Evolutionary conservation across 2,113 vertebrate genomes (phyloP).

Genomic region (Australoheros scitulus): DNA sequence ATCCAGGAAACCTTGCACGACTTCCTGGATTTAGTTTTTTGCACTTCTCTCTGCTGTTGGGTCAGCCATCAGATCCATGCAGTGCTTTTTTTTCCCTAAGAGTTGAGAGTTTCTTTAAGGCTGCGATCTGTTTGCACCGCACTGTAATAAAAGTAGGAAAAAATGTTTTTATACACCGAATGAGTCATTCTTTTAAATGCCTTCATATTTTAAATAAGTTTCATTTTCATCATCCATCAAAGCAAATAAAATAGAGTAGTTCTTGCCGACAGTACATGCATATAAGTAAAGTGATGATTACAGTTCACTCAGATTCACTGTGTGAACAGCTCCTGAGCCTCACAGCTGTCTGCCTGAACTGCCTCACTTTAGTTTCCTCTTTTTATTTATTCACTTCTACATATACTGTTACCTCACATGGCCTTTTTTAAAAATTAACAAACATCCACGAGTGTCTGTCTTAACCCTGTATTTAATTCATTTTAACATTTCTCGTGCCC

Average conservation of each 20-base stretch:
- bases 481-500: not conserved
- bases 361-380: not conserved
- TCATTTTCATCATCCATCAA: not conserved
- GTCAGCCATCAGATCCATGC: not conserved
- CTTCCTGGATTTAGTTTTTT: not conserved
- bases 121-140: not conserved
- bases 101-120: not conserved
- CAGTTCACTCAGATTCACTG: not conserved
- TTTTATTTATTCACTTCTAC: conserved; percentile 25
- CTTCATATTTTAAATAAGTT: conserved; percentile 23
- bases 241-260: conserved; percentile 10
- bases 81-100: not conserved
- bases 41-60: not conserved
- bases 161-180: not conserved
- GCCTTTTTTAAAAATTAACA: not conserved
- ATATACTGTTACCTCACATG: not conserved
- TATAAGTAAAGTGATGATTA: not conserved
- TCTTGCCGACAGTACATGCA: not conserved
- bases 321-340: not conserved
- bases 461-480: not conserved
- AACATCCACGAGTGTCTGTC: not conserved
- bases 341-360: conserved; percentile 14
- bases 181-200: conserved; percentile 1
- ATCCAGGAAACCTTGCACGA: not conserved
- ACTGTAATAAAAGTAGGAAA: not conserved